phyloP scores from a whole-genome alignment of 2,113 vertebrate species.

The Chlorodrepanis virens region DNA sequence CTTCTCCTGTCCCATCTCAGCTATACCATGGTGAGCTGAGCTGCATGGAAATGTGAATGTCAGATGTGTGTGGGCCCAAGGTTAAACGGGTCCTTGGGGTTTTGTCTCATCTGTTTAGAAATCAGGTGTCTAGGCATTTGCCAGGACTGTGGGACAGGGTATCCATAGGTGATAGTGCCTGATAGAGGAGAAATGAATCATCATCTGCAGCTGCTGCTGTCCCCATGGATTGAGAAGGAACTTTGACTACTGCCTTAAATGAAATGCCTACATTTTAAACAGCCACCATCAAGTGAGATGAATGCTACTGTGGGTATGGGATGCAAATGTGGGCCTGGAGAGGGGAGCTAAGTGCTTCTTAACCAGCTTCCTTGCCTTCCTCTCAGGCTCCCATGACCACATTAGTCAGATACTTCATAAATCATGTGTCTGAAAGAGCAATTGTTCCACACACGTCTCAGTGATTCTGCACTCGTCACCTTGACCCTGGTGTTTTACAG shows the following conservation, averaged over 20 bases:
- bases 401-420: slow-evolving; percentile 58
- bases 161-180: background rate
- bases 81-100: background rate
- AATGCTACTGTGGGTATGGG: background rate
- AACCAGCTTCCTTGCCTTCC: slow-evolving; percentile 10
- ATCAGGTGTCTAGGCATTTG: background rate
- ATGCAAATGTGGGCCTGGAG: slow-evolving; percentile 18
- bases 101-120: background rate
- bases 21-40: background rate
- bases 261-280: background rate
- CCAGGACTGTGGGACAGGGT: background rate
- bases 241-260: background rate
- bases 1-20: background rate
- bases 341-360: slow-evolving; percentile 9
- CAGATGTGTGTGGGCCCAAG: background rate
- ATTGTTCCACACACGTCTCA: slow-evolving; percentile 35
- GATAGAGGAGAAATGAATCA: background rate
- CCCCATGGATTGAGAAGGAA: background rate
- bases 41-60: background rate
- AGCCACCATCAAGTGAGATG: background rate
- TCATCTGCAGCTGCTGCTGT: background rate
- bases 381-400: slow-evolving; percentile 10
- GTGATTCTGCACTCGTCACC: slow-evolving; percentile 2
- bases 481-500: slow-evolving; percentile 20
- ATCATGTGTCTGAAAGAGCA: slow-evolving; percentile 55